Evolutionary conservation across 2,888 invertebrate species (phyloP).

Genomic region (Drosophila vallismaia): DNA sequence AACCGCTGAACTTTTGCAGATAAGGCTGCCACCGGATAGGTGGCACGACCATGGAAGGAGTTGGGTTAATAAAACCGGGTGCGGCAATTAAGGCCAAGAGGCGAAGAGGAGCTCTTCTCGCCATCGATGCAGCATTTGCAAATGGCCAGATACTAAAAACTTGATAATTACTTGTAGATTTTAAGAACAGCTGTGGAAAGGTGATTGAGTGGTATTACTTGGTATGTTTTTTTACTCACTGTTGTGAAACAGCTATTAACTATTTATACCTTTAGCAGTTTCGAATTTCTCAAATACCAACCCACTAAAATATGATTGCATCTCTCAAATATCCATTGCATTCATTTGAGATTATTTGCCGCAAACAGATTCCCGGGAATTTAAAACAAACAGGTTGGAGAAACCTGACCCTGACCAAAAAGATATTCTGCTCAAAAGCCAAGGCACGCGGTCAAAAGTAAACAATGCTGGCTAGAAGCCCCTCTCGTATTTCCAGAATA

Average conservation of each 20-base stretch:
- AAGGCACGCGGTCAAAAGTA: conserved; percentile 39
- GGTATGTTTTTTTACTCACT: not conserved
- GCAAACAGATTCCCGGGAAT: conserved; percentile 36
- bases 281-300: not conserved
- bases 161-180: conserved; percentile 46
- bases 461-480: conserved; percentile 26
- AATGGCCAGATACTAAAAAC: conserved; percentile 30
- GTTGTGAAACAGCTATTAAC: not conserved
- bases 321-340: conserved; percentile 2
- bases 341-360: conserved; percentile 30
- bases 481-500: conserved; percentile 15
- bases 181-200: conserved; percentile 9
- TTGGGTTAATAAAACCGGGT: conserved; percentile 38
- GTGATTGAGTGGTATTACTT: not conserved
- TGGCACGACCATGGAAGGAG: conserved; percentile 8
- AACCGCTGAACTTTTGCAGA: conserved; percentile 46
- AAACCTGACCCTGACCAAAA: conserved; percentile 32
- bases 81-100: conserved; percentile 44
- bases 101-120: conserved; percentile 15
- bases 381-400: conserved; percentile 31
- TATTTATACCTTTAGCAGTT: not conserved
- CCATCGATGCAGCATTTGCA: conserved; percentile 29
- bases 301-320: conserved; percentile 17
- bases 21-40: conserved; percentile 24
- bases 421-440: conserved; percentile 23